phyloP scores from a whole-genome alignment of 2,797 vertebrate genomes.

The Microchirus variegatus region DNA sequence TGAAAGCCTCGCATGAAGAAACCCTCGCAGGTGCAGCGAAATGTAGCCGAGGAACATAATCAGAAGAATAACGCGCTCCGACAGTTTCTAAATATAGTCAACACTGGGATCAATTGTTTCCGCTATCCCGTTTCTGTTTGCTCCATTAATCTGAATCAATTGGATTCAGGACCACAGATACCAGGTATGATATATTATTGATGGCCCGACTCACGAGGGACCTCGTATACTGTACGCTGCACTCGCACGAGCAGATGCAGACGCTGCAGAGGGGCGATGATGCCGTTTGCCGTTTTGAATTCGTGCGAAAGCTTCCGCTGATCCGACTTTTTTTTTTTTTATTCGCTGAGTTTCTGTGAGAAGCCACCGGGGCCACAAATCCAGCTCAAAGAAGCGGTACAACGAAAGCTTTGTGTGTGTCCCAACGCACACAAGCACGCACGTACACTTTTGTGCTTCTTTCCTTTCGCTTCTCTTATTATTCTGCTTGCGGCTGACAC shows the following conservation, averaged over 20 bases:
- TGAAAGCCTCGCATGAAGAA: not conserved
- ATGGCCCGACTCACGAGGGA: slow-evolving; percentile 35
- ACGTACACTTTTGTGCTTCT: slow-evolving; percentile 7
- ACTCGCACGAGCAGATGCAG: not conserved
- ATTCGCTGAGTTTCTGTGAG: slow-evolving; percentile 1
- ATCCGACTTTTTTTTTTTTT: not conserved
- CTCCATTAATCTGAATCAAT: slow-evolving; percentile 59
- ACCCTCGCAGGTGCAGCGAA: not conserved
- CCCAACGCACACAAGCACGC: too few relatives aligned
- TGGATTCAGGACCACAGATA: slow-evolving; percentile 23
- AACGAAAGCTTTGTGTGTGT: slow-evolving; percentile 18
- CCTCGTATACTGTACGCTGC: slow-evolving; percentile 6
- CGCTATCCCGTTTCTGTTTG: slow-evolving; percentile 45
- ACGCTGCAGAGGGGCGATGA: not conserved
- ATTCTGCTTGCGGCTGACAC: slow-evolving; percentile 43
- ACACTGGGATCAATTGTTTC: slow-evolving; percentile 54
- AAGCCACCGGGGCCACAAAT: not conserved
- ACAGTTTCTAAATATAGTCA: slow-evolving; percentile 30
- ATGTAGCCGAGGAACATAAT: not conserved
- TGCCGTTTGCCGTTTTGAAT: not conserved
- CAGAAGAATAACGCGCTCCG: slow-evolving; percentile 28
- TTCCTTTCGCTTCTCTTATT: slow-evolving; percentile 31
- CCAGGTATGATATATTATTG: slow-evolving; percentile 58
- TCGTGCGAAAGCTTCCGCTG: not conserved
- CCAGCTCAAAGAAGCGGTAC: not conserved